Conservation (phyloP, 2,888 invertebrate genomes). For the Rhopalosiphum nymphaeae region DNA sequence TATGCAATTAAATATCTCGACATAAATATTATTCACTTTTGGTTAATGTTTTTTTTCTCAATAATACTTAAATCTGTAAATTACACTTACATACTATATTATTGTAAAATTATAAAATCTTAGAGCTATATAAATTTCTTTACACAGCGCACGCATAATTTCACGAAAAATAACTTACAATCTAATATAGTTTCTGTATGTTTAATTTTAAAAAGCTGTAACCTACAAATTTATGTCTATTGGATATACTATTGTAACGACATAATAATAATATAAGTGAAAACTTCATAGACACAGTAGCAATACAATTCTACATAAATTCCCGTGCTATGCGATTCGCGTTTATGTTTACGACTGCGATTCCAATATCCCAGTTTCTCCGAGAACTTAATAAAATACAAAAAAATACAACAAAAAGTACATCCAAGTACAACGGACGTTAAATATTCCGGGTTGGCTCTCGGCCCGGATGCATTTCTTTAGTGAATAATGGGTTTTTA, state of each 20-base stretch:
- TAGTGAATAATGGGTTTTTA: slow-evolving; percentile 30
- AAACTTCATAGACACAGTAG: background rate
- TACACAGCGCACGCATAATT: background rate
- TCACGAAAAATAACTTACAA: background rate
- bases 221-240: background rate
- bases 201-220: background rate
- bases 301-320: background rate
- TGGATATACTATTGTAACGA: background rate
- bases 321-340: background rate
- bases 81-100: background rate
- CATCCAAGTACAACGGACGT: background rate
- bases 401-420: background rate
- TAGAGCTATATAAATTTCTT: background rate
- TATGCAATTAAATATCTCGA: background rate
- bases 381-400: background rate
- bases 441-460: background rate
- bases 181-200: background rate
- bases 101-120: background rate
- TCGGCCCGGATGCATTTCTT: background rate
- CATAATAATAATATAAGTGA: background rate
- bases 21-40: background rate
- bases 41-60: background rate
- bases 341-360: background rate
- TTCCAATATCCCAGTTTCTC: background rate
- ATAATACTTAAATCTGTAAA: background rate